These are phyloP conservation scores for Hydrotaea diabolus DNA, from an alignment of 2,888 invertebrate species.

Conservation along the genomic window DNA sequence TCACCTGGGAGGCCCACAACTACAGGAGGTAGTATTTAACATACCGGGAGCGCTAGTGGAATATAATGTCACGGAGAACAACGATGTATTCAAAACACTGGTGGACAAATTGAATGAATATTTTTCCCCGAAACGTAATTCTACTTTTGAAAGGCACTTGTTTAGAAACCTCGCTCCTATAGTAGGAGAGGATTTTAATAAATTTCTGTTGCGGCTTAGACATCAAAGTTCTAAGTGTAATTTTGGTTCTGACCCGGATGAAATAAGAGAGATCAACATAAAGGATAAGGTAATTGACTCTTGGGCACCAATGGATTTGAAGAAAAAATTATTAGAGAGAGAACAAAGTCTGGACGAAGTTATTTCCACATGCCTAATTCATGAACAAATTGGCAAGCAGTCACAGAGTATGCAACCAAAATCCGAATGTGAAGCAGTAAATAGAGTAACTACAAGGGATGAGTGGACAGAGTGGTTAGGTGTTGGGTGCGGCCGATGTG, in stretches of 20 bases:
- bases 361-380: slow-evolving; percentile 50
- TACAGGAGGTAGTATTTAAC: slow-evolving; percentile 31
- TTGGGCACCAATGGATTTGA: slow-evolving; percentile 63
- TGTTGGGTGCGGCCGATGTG: slow-evolving; percentile 56
- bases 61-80: background rate
- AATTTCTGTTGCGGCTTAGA: slow-evolving; percentile 48
- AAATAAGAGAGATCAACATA: slow-evolving; percentile 57
- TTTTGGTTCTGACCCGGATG: slow-evolving; percentile 22
- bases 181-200: slow-evolving; percentile 49
- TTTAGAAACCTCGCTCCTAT: slow-evolving; percentile 31
- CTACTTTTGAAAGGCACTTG: slow-evolving; percentile 52
- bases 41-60: slow-evolving; percentile 46
- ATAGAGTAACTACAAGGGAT: slow-evolving; percentile 46
- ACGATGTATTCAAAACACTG: slow-evolving; percentile 28
- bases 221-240: slow-evolving; percentile 45
- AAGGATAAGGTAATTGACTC: slow-evolving; percentile 63
- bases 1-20: no score
- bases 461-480: slow-evolving; percentile 6
- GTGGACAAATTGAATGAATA: slow-evolving; percentile 45
- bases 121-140: slow-evolving; percentile 54
- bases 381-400: slow-evolving; percentile 63
- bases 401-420: slow-evolving; percentile 40
- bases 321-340: slow-evolving; percentile 62
- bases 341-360: slow-evolving; percentile 60
- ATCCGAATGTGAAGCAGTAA: slow-evolving; percentile 24